phyloP scores from a whole-genome alignment of 2,888 invertebrate genomes.

The Periphyllus acericola region DNA sequence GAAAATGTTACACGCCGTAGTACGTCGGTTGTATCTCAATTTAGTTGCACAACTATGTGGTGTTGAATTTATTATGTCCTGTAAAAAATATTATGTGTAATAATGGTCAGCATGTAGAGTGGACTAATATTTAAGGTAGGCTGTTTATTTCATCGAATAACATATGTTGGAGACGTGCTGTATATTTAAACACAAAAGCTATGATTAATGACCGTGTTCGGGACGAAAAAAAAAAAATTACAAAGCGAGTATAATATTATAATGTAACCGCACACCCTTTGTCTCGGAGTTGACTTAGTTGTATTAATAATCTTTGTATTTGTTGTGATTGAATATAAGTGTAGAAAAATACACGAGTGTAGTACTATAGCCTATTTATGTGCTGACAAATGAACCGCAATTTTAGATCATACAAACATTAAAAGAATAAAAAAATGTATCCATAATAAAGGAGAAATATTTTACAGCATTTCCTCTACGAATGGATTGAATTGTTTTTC shows the following conservation, averaged over 20 bases:
- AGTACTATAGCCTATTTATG: neutral
- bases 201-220: slow-evolving; percentile 31
- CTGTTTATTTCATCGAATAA: slow-evolving; percentile 18
- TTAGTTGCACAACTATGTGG: neutral
- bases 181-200: slow-evolving; percentile 12
- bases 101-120: neutral
- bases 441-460: no score
- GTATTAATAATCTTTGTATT: no score
- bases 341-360: no score
- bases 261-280: no score
- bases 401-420: neutral
- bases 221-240: slow-evolving; percentile 1
- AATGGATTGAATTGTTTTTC: no score
- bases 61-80: neutral
- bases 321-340: no score
- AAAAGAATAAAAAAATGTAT: no score
- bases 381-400: neutral
- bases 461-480: no score
- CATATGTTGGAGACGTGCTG: slow-evolving; percentile 29
- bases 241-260: neutral
- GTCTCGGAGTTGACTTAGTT: no score
- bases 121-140: neutral
- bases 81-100: neutral
- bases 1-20: neutral
- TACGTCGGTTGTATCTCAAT: neutral